Base-by-base conservation (phyloP, 2,113 vertebrate species). In the Brevimyrus niger region DNA sequence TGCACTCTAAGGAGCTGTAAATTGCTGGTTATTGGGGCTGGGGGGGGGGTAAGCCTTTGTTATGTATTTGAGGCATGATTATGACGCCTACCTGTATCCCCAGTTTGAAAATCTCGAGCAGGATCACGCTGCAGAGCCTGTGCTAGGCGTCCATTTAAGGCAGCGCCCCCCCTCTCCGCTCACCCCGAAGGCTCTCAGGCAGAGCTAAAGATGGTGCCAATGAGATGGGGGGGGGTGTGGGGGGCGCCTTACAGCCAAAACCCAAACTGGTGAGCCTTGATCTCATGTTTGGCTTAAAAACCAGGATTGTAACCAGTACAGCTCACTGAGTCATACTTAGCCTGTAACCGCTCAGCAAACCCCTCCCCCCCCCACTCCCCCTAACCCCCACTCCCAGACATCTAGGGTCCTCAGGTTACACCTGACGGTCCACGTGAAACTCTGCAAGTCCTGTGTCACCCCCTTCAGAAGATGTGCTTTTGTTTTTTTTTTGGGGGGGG, bases 81-180 rank as follows among this genome's bases (percentile, higher is more conserved):
- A 17, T 38, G 69, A 19, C 69, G 1, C 19, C 13, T 6, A 11
- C 8, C 9, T n/a, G n/a, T 31, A 31, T 65, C 61, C 15, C 1
- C 4, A 76, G 5, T 76, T 15, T 76, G 35, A 19, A 76, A 76
- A 76, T 19, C 27, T 38, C 0, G 69, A 38, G 35, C 69, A 76
- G 35, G 35, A 76, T 76, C 4, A 76, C 10, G 6, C 48, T 13
- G 87, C 91, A 50, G 86, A 23, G 2, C 89, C 90, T 91, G 89
- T 48, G 31, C 82, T 87, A 85, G 93, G 88, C 90, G 83, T 93
- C 93, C 90, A 92, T 92, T 93, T 95, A 89, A 93, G 93, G 91
- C 69, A 84, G 90, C 15, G 11, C 88, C 89, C 84, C 48, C 90
- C 91, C 90, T 92, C 87, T 92, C 42, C n/a, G 55, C 55, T 58